These are phyloP conservation scores for Calliphora vomitoria DNA, from an alignment of 2,888 invertebrate genomes.

Conservation along the genomic window DNA sequence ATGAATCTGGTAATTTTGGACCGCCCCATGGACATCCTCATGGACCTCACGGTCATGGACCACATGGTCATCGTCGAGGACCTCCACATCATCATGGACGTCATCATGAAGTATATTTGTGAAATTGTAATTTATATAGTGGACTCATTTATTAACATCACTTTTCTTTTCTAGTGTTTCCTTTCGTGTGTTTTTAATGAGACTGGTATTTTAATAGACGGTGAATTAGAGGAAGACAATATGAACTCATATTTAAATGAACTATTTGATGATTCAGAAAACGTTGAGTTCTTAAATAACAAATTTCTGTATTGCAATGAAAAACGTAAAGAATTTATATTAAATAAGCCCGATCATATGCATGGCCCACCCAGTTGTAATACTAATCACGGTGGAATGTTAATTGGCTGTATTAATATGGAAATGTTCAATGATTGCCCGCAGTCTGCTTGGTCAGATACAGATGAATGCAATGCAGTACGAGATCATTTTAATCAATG, in stretches of 20 bases:
- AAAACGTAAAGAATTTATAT: constrained; percentile 19
- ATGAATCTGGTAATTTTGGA: background rate
- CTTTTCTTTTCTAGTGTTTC: constrained; percentile 49
- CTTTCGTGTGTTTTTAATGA: constrained; percentile 57
- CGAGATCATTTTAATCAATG: constrained; percentile 61
- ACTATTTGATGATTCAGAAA: constrained; percentile 44
- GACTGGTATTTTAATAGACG: constrained; percentile 60
- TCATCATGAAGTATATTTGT: constrained; percentile 7
- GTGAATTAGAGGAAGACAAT: constrained; percentile 42
- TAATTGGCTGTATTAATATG: constrained; percentile 42
- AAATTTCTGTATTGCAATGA: constrained; percentile 52
- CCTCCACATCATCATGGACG: constrained; percentile 32
- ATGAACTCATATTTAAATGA: constrained; percentile 46
- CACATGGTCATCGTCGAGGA: constrained; percentile 10
- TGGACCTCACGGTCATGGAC: background rate
- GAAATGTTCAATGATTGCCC: constrained; percentile 66
- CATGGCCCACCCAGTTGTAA: constrained; percentile 33
- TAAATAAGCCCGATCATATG: background rate
- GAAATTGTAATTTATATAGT: background rate
- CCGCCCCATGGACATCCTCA: constrained; percentile 1
- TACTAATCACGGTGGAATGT: constrained; percentile 35
- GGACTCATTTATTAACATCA: background rate
- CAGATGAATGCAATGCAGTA: constrained; percentile 60
- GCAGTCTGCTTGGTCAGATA: constrained; percentile 48
- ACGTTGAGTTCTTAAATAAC: constrained; percentile 38